A percentile compares a stretch with the other conserved stretches of the same genome.
Conservation (phyloP, 2,113 vertebrate species). For the Phocoena phocoena region DNA sequence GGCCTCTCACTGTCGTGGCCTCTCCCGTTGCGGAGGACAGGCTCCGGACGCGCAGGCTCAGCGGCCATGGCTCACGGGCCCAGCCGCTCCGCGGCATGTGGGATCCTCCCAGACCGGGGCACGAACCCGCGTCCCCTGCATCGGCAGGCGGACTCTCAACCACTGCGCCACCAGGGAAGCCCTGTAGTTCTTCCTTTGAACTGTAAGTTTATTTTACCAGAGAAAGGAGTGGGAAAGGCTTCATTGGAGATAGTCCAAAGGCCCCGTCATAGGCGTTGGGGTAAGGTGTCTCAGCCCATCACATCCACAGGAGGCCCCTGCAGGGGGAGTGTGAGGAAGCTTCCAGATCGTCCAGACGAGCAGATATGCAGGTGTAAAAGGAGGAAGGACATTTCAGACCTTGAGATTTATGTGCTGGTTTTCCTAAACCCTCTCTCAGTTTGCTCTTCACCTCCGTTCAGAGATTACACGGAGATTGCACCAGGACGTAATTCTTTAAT, state of each 20-base stretch:
- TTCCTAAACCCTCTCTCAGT: neutral
- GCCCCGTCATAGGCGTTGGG: neutral
- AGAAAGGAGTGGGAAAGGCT: neutral
- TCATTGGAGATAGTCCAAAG: neutral
- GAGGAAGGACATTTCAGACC: neutral
- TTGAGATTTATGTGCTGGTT: neutral
- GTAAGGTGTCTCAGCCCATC: neutral
- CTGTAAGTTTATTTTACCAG: neutral
- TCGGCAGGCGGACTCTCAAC: no score
- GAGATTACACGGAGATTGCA: neutral
- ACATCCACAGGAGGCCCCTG: neutral
- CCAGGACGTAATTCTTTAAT: neutral
- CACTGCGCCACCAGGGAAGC: no score
- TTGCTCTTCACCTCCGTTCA: neutral
- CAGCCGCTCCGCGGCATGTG: no score
- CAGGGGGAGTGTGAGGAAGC: neutral
- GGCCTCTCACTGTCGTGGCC: no score
- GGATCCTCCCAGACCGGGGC: no score
- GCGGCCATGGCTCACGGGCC: no score
- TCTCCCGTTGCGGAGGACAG: no score
- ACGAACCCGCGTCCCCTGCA: no score
- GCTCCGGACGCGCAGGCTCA: no score
- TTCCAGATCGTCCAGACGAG: neutral
- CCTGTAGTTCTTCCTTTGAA: neutral
- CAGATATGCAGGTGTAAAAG: neutral